Evolutionary conservation across 2,113 vertebrate species (phyloP).

Genomic region (Mustela lutreola): DNA sequence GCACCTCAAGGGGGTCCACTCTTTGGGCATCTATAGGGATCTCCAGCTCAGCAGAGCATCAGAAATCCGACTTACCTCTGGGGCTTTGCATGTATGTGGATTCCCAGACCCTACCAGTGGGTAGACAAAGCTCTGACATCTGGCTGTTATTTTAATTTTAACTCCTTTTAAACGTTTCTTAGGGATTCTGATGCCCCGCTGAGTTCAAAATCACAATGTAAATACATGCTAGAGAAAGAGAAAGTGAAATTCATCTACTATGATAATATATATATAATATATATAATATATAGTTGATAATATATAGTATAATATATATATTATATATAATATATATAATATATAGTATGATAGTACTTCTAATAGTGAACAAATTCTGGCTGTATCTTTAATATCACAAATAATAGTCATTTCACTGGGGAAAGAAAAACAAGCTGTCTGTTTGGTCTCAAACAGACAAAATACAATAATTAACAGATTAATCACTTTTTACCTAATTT

Average conservation of each 20-base stretch:
- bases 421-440: background rate
- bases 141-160: background rate
- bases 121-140: background rate
- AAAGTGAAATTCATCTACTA: background rate
- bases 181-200: background rate
- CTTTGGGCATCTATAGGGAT: background rate
- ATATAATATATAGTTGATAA: background rate
- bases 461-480: background rate
- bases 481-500: background rate
- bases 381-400: background rate
- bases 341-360: background rate
- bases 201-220: background rate
- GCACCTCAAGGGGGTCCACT: background rate
- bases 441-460: background rate
- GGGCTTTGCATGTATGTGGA: background rate
- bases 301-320: background rate
- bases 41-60: background rate
- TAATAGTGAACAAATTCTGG: background rate
- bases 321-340: no score
- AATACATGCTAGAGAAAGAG: background rate
- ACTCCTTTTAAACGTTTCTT: conserved; percentile 4
- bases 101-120: accelerated
- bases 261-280: no score
- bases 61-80: background rate
- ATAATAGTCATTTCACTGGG: background rate